Conservation (phyloP, 2,113 vertebrate species). For the Patagioenas fasciata region DNA sequence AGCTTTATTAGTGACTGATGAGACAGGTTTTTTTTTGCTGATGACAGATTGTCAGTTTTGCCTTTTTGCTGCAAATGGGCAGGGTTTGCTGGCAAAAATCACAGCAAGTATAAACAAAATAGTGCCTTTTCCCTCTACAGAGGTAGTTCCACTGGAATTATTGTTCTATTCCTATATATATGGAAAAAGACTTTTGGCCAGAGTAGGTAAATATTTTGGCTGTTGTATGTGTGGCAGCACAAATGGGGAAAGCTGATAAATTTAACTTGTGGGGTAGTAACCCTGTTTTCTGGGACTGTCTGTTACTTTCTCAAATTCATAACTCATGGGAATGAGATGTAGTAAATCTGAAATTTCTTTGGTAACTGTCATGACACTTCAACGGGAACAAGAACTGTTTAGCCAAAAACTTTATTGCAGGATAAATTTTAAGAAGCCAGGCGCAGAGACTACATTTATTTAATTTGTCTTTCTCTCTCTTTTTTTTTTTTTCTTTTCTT, state of each 20-base stretch:
- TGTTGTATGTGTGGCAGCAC: background rate
- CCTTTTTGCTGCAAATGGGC: background rate
- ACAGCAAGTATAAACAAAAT: background rate
- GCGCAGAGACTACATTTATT: background rate
- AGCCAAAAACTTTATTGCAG: background rate
- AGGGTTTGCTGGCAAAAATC: background rate
- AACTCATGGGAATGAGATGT: background rate
- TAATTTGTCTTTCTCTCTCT: background rate
- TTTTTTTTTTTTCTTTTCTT: background rate
- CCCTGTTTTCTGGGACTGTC: background rate
- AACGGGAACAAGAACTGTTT: background rate
- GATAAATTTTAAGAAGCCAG: background rate
- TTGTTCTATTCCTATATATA: background rate
- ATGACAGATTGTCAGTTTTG: background rate
- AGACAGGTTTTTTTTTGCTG: background rate
- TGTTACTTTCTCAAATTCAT: background rate
- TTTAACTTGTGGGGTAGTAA: background rate
- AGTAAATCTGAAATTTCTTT: background rate
- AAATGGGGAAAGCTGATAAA: background rate
- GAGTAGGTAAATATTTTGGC: background rate
- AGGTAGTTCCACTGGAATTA: background rate
- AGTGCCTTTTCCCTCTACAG: background rate
- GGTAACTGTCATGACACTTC: background rate
- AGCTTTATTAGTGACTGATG: background rate
- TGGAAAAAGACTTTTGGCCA: background rate